Percentiles rank a stretch among this genome's conserved stretches.
Conservation (phyloP, 2,888 invertebrate genomes). For the Dastarcus helophoroides region DNA sequence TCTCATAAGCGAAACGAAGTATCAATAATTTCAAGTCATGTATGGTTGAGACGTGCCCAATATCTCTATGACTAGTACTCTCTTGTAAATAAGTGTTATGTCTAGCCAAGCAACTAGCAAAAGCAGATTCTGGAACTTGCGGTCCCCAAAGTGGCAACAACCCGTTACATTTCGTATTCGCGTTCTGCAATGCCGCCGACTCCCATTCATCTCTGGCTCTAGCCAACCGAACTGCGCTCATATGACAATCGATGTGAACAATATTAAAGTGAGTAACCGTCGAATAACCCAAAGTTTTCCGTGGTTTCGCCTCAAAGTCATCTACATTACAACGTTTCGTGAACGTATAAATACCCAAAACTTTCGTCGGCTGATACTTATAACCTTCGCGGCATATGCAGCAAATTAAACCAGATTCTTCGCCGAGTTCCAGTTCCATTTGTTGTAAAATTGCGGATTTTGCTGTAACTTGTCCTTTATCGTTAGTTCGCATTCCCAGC, state of each 20-base stretch:
- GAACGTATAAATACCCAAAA: slow-evolving; percentile 92
- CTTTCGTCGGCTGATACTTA: slow-evolving; percentile 87
- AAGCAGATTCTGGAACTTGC: slow-evolving; percentile 82
- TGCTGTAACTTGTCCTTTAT: slow-evolving; percentile 91
- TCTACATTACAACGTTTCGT: slow-evolving; percentile 91
- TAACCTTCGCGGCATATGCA: slow-evolving; percentile 98
- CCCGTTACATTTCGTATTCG: slow-evolving; percentile 95
- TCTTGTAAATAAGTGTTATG: slow-evolving; percentile 78
- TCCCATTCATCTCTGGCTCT: slow-evolving; percentile 88
- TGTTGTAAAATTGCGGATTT: slow-evolving; percentile 83
- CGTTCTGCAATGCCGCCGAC: slow-evolving; percentile 93
- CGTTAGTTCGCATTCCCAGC: slow-evolving; percentile 90
- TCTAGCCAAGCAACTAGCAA: slow-evolving; percentile 81
- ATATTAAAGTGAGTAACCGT: slow-evolving; percentile 98
- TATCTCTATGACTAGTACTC: slow-evolving; percentile 63
- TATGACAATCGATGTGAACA: slow-evolving; percentile 96
- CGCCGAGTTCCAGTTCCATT: slow-evolving; percentile 80
- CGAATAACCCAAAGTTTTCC: slow-evolving; percentile 60
- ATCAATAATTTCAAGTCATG: slow-evolving; percentile 89
- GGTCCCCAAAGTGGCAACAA: slow-evolving; percentile 95
- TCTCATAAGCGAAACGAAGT: slow-evolving; percentile 82
- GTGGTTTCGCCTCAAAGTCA: slow-evolving; percentile 77
- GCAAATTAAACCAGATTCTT: slow-evolving; percentile 91
- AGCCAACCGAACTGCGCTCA: slow-evolving; percentile 69
- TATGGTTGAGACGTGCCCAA: slow-evolving; percentile 68